A percentile compares a stretch with the other conserved stretches of the same genome.
Evolutionary conservation across 2,113 vertebrate genomes (phyloP).

Genomic region (Oxygymnocypris stewartii): DNA sequence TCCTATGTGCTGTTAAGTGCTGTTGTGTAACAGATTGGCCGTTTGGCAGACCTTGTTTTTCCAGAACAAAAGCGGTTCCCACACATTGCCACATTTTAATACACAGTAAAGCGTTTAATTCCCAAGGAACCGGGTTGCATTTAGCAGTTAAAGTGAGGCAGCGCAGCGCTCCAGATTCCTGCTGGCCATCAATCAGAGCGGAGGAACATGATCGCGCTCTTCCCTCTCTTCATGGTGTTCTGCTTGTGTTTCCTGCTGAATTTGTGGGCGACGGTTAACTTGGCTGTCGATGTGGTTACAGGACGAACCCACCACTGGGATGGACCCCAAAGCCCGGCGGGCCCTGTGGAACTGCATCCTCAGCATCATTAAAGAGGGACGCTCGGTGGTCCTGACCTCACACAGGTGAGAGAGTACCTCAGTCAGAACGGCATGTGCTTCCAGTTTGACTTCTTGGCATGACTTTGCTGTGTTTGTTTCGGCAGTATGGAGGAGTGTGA

Average conservation of each 20-base stretch:
- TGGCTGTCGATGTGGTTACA: slow-evolving; percentile 61
- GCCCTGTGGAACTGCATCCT: slow-evolving; percentile 96
- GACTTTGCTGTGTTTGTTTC: slow-evolving; percentile 23
- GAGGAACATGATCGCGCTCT: background rate
- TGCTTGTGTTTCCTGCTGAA: slow-evolving; percentile 38
- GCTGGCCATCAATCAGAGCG: background rate
- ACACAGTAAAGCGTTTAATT: background rate
- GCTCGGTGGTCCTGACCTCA: slow-evolving; percentile 95
- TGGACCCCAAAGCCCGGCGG: slow-evolving; percentile 95
- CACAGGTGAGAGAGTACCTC: slow-evolving; percentile 80
- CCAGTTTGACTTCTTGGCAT: background rate
- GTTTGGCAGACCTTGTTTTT: background rate
- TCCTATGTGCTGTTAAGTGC: background rate
- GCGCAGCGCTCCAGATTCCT: background rate
- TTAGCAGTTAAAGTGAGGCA: background rate
- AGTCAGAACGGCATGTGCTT: background rate
- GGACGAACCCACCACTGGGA: slow-evolving; percentile 97
- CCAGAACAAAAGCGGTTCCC: background rate
- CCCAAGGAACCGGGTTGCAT: background rate
- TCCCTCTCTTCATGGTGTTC: slow-evolving; percentile 35
- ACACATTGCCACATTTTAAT: slow-evolving; percentile 3
- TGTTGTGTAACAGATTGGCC: slow-evolving; percentile 8
- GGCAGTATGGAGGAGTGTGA: slow-evolving; percentile 97
- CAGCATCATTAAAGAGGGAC: slow-evolving; percentile 92
- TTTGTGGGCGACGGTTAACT: slow-evolving; percentile 27